Evolutionary conservation across 1,140 invertebrate genomes (phyloP), one percentile per base, ranked within the genome.

Genomic region (Drosophila nannoptera): DNA sequence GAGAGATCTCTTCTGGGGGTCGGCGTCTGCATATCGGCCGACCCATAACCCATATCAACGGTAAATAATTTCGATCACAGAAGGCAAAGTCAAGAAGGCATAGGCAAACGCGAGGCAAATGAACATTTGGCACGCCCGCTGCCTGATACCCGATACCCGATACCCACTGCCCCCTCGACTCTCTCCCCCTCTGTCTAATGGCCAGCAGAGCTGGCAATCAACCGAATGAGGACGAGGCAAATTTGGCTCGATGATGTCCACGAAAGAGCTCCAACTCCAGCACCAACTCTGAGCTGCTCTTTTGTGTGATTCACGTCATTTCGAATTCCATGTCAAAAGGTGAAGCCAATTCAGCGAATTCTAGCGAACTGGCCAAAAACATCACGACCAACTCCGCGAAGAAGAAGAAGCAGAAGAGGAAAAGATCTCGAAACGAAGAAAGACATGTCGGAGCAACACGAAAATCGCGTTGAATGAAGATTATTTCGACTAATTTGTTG

Each of bases 291-390:
- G 65, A 75, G 66, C 60, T 84, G 61, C 65, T 58, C 65, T 76
- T 22, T 73, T 73, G 74, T 73, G 75, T 74, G 76, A 77, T 78
- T 75, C 81, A 86, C 82, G 82, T 86, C 81, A 86, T 87, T 87
- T 87, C 74, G 69, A 74, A 86, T 86, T 87, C 82, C 81, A 86
- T 86, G 81, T 86, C 81, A 87, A 86, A 86, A 86, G 81, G 81
- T 86, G 81, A 86, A 86, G 81, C 77, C 81, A 86, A 86, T 87
- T 86, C 74, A 81, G 59, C 74, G 82, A 35, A 75, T 86, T 87
- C 81, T 77, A 42, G 64, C 75, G 82, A 86, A 86, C 77, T 77
- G 82, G 81, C 53, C 81, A 86, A 71, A 70, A 75, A 80, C 81
- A 81, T 87, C 81, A 86, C 81, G 81, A 86, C 77, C 54, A 68